Base-by-base conservation (phyloP, 2,113 vertebrate genomes). In the Eulemur macaco region DNA sequence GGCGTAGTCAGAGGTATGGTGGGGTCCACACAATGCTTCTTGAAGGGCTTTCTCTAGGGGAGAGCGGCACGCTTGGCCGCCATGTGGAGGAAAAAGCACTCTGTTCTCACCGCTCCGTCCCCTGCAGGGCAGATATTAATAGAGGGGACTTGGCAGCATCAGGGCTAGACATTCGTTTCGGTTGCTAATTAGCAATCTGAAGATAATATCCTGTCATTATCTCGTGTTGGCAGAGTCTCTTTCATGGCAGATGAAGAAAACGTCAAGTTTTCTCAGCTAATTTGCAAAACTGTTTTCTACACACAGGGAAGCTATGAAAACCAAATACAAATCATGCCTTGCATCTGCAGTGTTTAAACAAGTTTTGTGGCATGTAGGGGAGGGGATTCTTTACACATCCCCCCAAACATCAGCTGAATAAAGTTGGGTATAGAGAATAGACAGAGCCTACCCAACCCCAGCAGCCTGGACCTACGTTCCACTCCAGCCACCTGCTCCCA, bases 151-250 rank as follows among this genome's bases (percentile, higher is more conserved):
- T 76, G 94, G 97, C 77, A 92, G 91, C 84, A 90, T 74, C 37
- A 52, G 66, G 37, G 45, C 89, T 77, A 89, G 73, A 56, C 80
- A 52, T 86, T 94, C 69, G 89, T 82, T 69, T 96, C 47, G 71
- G 68, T 37, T 97, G 1, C 13, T 83, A 95, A 96, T 96, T 95
- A 89, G 69, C 95, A 83, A 66, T 34, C 69, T 77, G 93, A 96
- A 97, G 97, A 96, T 97, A 97, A 97, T 81, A 71, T 93, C 92
- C 71, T 66, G 89, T 97, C 96, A 95, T 96, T 93, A 93, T 91
- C 91, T 73, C 81, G 47, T 90, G 90, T 69, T 98, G 96, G 97
- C 86, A 56, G 71, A 86, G 64, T 89, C 71, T 87, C 91, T 97
- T 92, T 86, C 82, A 96, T 89, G 63, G 86, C 69, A 97, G 85